phyloP scores from a whole-genome alignment of 1,140 invertebrate genomes.

The Delia radicum region DNA sequence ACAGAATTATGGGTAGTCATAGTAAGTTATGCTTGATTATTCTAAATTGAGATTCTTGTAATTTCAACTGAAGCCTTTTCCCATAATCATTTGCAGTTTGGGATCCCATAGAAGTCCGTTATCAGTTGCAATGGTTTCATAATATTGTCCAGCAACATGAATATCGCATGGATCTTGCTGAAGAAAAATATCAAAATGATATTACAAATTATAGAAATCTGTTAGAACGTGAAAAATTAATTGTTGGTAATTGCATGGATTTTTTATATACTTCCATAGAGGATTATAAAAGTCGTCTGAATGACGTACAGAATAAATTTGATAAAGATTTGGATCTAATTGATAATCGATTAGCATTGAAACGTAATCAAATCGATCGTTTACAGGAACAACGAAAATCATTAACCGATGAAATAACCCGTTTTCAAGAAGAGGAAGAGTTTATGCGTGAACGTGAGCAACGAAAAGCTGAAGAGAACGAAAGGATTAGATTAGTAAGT shows the following conservation, averaged over 20 bases:
- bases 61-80: neutral
- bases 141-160: neutral
- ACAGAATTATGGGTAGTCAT: neutral
- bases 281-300: neutral
- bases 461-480: neutral
- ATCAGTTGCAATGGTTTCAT: neutral
- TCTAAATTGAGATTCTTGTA: too few relatives aligned
- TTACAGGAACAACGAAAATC: neutral
- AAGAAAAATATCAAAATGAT: neutral
- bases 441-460: neutral
- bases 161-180: neutral
- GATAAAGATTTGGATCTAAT: neutral
- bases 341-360: neutral
- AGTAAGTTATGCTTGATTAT: neutral
- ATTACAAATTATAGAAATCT: neutral
- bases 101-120: conserved; percentile 14
- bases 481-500: neutral
- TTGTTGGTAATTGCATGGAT: neutral
- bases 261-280: neutral
- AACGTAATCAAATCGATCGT: neutral
- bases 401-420: conserved; percentile 2
- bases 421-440: conserved; percentile 4
- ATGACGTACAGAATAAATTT: neutral
- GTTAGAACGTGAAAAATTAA: neutral
- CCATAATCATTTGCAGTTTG: neutral